Conservation (phyloP, 2,888 invertebrate species). For the Venusia cambrica region DNA sequence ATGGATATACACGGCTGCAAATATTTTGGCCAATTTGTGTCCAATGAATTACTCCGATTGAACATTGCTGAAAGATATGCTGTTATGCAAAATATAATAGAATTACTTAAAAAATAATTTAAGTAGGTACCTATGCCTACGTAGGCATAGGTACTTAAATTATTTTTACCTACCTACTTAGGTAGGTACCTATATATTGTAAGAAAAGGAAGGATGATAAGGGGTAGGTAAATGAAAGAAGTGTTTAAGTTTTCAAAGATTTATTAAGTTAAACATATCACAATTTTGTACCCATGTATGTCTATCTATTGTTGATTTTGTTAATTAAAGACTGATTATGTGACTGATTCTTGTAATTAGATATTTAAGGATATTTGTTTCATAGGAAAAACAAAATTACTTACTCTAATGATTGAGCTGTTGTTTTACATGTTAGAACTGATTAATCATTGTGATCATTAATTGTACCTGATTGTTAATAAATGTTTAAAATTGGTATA, state of each 20-base stretch:
- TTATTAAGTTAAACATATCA: slow-evolving; percentile 16
- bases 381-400: slow-evolving; percentile 13
- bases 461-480: slow-evolving; percentile 7
- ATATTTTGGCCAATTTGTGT: slow-evolving; percentile 25
- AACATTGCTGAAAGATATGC: slow-evolving; percentile 22
- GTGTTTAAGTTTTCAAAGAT: slow-evolving; percentile 9
- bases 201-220: slow-evolving; percentile 9
- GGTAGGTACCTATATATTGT: too few species aligned
- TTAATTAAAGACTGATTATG: slow-evolving; percentile 15
- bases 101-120: slow-evolving; percentile 16
- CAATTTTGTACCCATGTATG: slow-evolving; percentile 17
- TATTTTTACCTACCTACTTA: too few species aligned
- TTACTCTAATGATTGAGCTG: slow-evolving; percentile 15
- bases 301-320: slow-evolving; percentile 18
- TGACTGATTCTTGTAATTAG: slow-evolving; percentile 14
- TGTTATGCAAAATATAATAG: slow-evolving; percentile 25
- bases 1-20: slow-evolving; percentile 24
- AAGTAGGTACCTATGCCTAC: too few species aligned
- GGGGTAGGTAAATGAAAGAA: slow-evolving; percentile 9
- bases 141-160: too few species aligned
- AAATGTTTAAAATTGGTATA: slow-evolving; percentile 8
- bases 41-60: slow-evolving; percentile 25
- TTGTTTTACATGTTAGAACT: slow-evolving; percentile 6
- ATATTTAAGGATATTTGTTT: slow-evolving; percentile 10
- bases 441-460: slow-evolving; percentile 6